Conservation (phyloP, 2,113 vertebrate genomes). For the Sialia sialis region DNA sequence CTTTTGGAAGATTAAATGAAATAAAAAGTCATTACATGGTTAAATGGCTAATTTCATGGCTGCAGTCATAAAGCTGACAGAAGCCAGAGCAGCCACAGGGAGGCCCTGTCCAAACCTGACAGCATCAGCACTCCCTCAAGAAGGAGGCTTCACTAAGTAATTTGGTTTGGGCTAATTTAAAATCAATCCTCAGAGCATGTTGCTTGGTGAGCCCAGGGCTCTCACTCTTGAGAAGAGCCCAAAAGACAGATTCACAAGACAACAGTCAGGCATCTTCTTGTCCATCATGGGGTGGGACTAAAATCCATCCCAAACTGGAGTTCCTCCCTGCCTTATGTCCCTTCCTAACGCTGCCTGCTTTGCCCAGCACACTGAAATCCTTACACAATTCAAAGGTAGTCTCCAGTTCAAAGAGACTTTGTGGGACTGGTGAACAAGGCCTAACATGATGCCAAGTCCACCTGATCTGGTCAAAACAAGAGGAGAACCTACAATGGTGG, state of each 20-base stretch:
- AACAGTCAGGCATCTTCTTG: not conserved
- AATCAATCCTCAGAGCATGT: not conserved
- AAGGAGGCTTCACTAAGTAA: not conserved
- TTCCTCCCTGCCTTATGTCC: not conserved
- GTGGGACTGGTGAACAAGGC: not conserved
- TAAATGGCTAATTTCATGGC: conserved; percentile 34
- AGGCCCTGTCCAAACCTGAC: not conserved
- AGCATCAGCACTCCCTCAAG: not conserved
- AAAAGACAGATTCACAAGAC: not conserved
- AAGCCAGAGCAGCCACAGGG: not conserved
- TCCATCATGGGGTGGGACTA: not conserved
- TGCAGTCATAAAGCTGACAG: not conserved
- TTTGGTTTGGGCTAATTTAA: not conserved
- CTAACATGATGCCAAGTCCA: not conserved
- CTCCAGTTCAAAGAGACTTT: not conserved
- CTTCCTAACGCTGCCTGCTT: not conserved
- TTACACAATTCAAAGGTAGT: not conserved
- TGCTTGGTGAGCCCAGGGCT: not conserved
- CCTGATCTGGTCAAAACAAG: not conserved
- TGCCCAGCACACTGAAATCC: not conserved
- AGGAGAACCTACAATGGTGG: not conserved
- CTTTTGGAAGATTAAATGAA: conserved; percentile 35
- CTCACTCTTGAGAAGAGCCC: not conserved
- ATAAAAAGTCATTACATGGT: conserved; percentile 34
- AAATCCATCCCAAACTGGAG: not conserved